Percentiles rank a stretch among this genome's conserved stretches.
These are phyloP conservation scores for Geodia barretti DNA, from an alignment of 37 sponge, comb jelly and placozoan species.

Conservation along the genomic window DNA sequence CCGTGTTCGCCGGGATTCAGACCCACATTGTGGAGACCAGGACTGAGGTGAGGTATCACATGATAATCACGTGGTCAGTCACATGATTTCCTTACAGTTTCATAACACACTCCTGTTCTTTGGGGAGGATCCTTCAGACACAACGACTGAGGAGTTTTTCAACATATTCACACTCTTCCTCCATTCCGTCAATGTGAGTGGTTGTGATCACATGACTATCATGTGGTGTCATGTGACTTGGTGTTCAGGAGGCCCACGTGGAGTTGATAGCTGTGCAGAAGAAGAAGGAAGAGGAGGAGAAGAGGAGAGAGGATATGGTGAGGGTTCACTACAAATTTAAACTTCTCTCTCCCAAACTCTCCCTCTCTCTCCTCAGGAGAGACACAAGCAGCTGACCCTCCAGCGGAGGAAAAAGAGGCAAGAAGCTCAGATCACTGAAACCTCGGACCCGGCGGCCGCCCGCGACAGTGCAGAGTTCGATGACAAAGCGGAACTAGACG, in stretches of 20 bases:
- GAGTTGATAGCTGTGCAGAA: conserved; percentile 40
- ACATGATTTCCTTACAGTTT: conserved; percentile 24
- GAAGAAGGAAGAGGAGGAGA: conserved; percentile 63
- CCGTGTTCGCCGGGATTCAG: conserved; percentile 34
- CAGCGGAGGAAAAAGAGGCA: conserved; percentile 18
- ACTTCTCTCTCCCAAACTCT: not conserved
- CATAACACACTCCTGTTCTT: conserved; percentile 54
- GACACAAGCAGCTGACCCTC: conserved; percentile 34
- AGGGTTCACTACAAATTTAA: not conserved
- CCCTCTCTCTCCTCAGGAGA: conserved; percentile 30
- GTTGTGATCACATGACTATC: not conserved
- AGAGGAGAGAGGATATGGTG: conserved; percentile 67
- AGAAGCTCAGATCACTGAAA: not conserved
- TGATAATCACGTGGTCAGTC: not conserved
- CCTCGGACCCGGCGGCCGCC: not conserved
- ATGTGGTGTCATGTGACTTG: not conserved
- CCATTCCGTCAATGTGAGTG: conserved; percentile 55
- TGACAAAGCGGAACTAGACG: conserved; percentile 75
- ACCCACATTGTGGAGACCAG: conserved; percentile 44
- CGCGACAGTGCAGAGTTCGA: not conserved
- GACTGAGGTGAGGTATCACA: conserved; percentile 31
- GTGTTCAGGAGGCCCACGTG: conserved; percentile 60
- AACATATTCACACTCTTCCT: conserved; percentile 76
- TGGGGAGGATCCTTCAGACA: conserved; percentile 68
- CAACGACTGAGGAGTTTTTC: conserved; percentile 73